phyloP scores from a whole-genome alignment of 2,888 invertebrate genomes.

The Steinernema hermaphroditum region DNA sequence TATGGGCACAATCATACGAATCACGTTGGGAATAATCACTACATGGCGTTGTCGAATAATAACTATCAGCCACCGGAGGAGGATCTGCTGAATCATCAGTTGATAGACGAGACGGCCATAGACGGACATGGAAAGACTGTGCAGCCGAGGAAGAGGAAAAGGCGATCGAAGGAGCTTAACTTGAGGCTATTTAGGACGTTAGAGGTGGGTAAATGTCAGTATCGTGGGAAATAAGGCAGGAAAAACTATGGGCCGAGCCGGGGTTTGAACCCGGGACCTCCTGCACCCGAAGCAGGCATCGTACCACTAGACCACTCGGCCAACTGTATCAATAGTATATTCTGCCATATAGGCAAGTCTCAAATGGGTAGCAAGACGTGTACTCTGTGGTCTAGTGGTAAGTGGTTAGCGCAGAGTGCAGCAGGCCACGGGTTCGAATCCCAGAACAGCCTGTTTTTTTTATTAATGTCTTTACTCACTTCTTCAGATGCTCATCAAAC shows the following conservation, averaged over 20 bases:
- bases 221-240: too few relatives aligned
- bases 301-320: too few relatives aligned
- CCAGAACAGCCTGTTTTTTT: too few relatives aligned
- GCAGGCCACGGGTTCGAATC: too few relatives aligned
- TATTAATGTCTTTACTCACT: too few relatives aligned
- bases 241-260: neutral
- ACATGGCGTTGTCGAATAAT: neutral
- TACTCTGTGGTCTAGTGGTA: too few relatives aligned
- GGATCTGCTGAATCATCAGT: neutral
- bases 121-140: constrained; percentile 8
- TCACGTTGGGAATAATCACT: neutral
- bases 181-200: constrained; percentile 65
- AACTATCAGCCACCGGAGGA: neutral
- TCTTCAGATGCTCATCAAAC: constrained; percentile 68
- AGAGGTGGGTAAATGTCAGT: constrained; percentile 52
- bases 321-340: too few relatives aligned
- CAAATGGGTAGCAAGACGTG: too few relatives aligned
- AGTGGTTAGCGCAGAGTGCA: too few relatives aligned
- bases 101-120: neutral
- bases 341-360: too few relatives aligned
- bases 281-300: neutral
- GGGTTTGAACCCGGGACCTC: neutral
- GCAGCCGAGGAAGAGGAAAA: constrained; percentile 37
- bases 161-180: constrained; percentile 40
- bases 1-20: neutral